Evolutionary conservation across 2,888 invertebrate species (phyloP), one percentile per base, ranked within the genome.

Genomic region (Phaedon cochleariae): DNA sequence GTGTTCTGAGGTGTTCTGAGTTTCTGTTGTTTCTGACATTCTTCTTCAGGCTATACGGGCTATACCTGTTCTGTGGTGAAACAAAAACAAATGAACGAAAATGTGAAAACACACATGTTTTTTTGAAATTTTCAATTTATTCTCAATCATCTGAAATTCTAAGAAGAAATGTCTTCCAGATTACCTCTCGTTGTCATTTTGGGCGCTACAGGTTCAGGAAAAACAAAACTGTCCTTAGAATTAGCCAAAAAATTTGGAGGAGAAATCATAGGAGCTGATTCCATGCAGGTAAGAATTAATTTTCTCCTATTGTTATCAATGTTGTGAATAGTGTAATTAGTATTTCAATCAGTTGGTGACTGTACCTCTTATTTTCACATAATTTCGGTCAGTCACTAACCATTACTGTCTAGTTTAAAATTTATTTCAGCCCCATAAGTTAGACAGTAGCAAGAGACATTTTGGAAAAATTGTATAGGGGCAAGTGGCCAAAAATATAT

Each of bases 241-340:
- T 85, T 99, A 71, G 97, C 97, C 0, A 88, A 90, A 77, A 90
- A 87, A 80, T 96, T 93, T 83, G 87, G 87, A 72, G 94, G 96
- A 22, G 98, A 98, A 87, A 92, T 99, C 64, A 93, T 99, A 66
- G 97, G 97, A 79, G 97, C 98, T 0, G 99, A 99, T 89, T 97
- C 98, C 18, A 98, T 99, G 97, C 99, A 99, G 91, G 96, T 96
- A 77, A 62, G 9, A 17, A 37, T 26, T 15, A 29, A 17, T 20
- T 15, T 59, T 15, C 15, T 29, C 1, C 18, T 54, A 29, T 17
- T 15, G 2, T 54, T 54, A 12, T 1, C 17, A n/a, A 52, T 15
- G 12, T n/a, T n/a, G n/a, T n/a, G n/a, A n/a, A n/a, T n/a, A n/a
- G n/a, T n/a, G n/a, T 26, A 26, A 3, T 7, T 26, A 26, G 4